Base-by-base conservation (phyloP, 2,888 invertebrate species). In the Drosophila kokeensis region DNA sequence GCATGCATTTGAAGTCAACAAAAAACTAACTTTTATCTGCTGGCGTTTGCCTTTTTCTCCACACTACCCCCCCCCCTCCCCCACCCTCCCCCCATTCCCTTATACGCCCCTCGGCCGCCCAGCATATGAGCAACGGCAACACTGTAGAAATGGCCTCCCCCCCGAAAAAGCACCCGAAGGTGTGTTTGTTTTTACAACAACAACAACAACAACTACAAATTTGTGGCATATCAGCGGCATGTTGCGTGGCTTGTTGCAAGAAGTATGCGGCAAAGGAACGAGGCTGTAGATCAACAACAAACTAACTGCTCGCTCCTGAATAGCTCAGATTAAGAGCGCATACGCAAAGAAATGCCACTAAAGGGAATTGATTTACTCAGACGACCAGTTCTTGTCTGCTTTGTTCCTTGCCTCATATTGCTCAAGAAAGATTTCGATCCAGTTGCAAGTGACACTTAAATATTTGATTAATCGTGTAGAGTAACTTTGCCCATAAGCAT, bases 351-450 rank as follows among this genome's bases (percentile, higher is more conserved):
- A 64, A 79, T 74, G 75, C 81, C 86, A 90, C 90, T 89, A 81
- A 89, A 89, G 89, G 84, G 89, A 90, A 91, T 91, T 91, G 91
- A 92, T 92, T 92, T 89, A 70, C 79, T 60, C 73, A 79, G 52
- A 62, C 60, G 67, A 68, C 61, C 54, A 32, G 38, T 62, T 71
- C 50, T 18, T 24, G 70, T 60, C 52, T 38, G 50, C 38, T 38
- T 50, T 42, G 42, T 42, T 54, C 2, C 18, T 27, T 27, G 38
- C 1, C 15, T 55, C 27, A 2, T 40, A 5, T 40, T 55, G 38
- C 55, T 29, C n/a, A 4, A 15, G 27, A 57, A 29, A 57, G 40
- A 40, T 40, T 55, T n/a, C 38, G 18, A 32, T 15, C 50, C 65
- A 50, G 27, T 49, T 48, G 67, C 68, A 48, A 67, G 30, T 32